Evolutionary conservation across 2,888 invertebrate species (phyloP).

Genomic region (Caradrina clavipalpis): DNA sequence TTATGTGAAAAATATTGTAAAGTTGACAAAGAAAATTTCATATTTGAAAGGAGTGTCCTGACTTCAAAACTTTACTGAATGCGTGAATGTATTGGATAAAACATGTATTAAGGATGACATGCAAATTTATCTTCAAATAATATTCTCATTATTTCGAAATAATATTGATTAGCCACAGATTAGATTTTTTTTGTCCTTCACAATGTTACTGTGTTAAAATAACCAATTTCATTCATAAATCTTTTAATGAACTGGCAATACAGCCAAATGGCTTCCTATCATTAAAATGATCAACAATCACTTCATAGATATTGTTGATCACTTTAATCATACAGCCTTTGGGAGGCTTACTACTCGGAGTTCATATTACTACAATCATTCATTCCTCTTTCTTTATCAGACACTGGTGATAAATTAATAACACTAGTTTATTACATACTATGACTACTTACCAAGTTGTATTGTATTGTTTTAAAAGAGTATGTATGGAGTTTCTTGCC

Average conservation of each 20-base stretch:
- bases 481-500: too few species aligned
- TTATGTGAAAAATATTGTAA: slow-evolving; percentile 24
- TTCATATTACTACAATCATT: too few species aligned
- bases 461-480: too few species aligned
- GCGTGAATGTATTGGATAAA: neutral
- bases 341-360: neutral
- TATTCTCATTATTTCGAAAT: neutral
- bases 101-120: neutral
- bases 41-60: neutral
- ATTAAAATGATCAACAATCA: neutral
- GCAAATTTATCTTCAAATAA: neutral
- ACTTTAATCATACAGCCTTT: too few species aligned
- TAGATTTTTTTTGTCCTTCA: neutral
- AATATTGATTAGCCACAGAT: slow-evolving; percentile 1
- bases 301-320: too few species aligned
- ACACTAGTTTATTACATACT: neutral
- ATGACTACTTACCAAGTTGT: neutral
- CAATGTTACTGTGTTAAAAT: neutral
- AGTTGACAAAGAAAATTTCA: slow-evolving; percentile 16
- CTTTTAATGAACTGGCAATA: slow-evolving; percentile 13
- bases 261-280: slow-evolving; percentile 7
- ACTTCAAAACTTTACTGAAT: neutral
- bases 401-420: neutral
- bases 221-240: slow-evolving; percentile 11
- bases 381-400: too few species aligned